phyloP scores from a whole-genome alignment of 1,140 invertebrate species.

The Rhysida immarginata region DNA sequence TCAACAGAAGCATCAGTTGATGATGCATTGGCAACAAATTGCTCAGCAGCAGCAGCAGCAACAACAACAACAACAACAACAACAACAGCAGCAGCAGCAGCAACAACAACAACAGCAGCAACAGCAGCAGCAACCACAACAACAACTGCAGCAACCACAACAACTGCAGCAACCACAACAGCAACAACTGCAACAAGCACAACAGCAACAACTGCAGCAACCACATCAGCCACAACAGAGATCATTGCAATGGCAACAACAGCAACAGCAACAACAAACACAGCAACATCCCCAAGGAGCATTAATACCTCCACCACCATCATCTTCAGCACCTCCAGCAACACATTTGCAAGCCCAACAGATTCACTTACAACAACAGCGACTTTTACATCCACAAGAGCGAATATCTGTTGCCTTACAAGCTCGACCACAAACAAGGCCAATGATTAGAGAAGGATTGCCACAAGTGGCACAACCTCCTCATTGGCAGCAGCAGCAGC shows the following conservation, averaged over 20 bases:
- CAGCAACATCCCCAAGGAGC: slow-evolving; percentile 8
- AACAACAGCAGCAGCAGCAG: slow-evolving; percentile 24
- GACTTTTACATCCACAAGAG: background rate
- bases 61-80: slow-evolving; percentile 18
- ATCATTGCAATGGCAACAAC: slow-evolving; percentile 5
- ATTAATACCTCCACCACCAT: slow-evolving; percentile 10
- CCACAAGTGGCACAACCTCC: slow-evolving; percentile 9
- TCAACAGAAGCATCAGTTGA: background rate
- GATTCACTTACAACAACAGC: slow-evolving; percentile 14
- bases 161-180: background rate
- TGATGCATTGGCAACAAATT: slow-evolving; percentile 1
- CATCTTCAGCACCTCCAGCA: slow-evolving; percentile 15
- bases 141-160: slow-evolving; percentile 8
- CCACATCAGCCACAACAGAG: slow-evolving; percentile 7
- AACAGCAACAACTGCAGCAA: slow-evolving; percentile 9
- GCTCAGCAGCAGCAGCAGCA: slow-evolving; percentile 15
- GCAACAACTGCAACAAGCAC: slow-evolving; percentile 7
- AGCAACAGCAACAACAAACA: slow-evolving; percentile 16
- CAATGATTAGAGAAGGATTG: slow-evolving; percentile 10
- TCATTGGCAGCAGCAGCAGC: slow-evolving; percentile 15
- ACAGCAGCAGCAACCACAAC: slow-evolving; percentile 15
- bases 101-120: slow-evolving; percentile 26
- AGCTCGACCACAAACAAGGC: slow-evolving; percentile 11
- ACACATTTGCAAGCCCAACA: slow-evolving; percentile 18
- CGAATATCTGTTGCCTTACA: background rate